phyloP scores from a whole-genome alignment of 2,888 invertebrate genomes.

The Agrotis segetum region DNA sequence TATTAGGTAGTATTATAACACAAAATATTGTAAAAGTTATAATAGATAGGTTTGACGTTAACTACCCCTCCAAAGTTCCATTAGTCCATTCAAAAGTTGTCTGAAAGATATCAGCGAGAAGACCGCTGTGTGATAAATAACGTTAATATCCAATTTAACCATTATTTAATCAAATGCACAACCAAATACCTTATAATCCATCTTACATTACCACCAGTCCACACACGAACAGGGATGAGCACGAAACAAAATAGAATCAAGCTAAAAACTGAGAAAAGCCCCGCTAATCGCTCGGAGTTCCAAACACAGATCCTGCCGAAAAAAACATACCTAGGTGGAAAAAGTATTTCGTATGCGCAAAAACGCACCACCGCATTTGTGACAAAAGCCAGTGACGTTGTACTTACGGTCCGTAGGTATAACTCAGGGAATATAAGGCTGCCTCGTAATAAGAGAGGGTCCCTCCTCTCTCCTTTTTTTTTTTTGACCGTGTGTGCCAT shows the following conservation, averaged over 20 bases:
- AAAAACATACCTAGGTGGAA: slow-evolving; percentile 70
- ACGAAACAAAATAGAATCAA: slow-evolving; percentile 16
- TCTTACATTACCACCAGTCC: neutral
- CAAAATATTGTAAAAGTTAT: no score
- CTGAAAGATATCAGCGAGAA: no score
- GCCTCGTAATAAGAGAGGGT: slow-evolving; percentile 73
- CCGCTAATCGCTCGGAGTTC: slow-evolving; percentile 44
- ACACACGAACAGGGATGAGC: neutral
- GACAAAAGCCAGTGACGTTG: slow-evolving; percentile 75
- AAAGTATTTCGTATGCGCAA: slow-evolving; percentile 75
- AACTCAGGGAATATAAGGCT: slow-evolving; percentile 74
- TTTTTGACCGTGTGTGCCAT: slow-evolving; percentile 60
- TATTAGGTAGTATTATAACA: no score
- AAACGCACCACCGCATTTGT: slow-evolving; percentile 65
- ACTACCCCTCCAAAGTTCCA: no score
- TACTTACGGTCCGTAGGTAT: slow-evolving; percentile 43
- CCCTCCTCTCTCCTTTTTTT: slow-evolving; percentile 30
- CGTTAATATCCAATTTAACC: no score
- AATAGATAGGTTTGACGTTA: no score
- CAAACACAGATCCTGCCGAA: slow-evolving; percentile 61
- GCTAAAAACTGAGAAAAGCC: slow-evolving; percentile 8
- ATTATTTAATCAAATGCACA: no score
- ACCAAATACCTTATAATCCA: neutral
- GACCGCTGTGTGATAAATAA: no score
- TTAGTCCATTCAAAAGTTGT: no score